Base-by-base conservation (phyloP, 2,888 invertebrate genomes). In the Hetaerina titia region DNA sequence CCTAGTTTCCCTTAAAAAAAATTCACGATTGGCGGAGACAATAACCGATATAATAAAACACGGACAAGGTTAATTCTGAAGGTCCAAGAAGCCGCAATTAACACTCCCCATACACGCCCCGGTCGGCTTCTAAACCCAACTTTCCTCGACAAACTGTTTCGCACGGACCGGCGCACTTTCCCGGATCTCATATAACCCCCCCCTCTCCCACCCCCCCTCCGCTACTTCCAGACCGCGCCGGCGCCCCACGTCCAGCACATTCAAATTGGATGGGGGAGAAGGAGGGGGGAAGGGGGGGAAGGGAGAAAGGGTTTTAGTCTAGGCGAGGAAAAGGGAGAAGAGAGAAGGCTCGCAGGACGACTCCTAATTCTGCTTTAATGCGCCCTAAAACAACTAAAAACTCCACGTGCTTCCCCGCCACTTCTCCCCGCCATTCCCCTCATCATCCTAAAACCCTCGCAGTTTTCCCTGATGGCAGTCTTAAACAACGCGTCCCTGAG, bases 321-420 rank as follows among this genome's bases (percentile, higher is more conserved):
- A 8, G 22, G 69, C 69, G 69, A 22, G 69, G 69, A 19, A n/a
- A n/a, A 9, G 22, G 69, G 69, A 19, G 69, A n/a, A 9, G 22
- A 69, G 69, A 69, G 69, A 15, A 45, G 45, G 45, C 45, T 45
- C 45, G 45, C 45, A 45, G 45, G 4, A 7, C n/a, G 69, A 69
- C n/a, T 69, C 69, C 69, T 69, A 69, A 69, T 69, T 69, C 69
- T n/a, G n/a, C 69, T 69, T 69, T 69, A 69, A 69, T 69, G 22
- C 22, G 69, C 22, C 9, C 69, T n/a, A n/a, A 69, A 45, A 45
- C 45, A 45, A 45, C 45, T 45, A 45, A 45, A 45, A 69, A 69
- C 69, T 69, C 69, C 6, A 69, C 69, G n/a, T n/a, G 22, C 22
- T 69, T 69, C 22, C 69, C 4, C 69, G 9, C 69, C 19, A 6